Evolutionary conservation across 2,113 vertebrate genomes (phyloP).

Genomic region (Cranoglanis bouderius): DNA sequence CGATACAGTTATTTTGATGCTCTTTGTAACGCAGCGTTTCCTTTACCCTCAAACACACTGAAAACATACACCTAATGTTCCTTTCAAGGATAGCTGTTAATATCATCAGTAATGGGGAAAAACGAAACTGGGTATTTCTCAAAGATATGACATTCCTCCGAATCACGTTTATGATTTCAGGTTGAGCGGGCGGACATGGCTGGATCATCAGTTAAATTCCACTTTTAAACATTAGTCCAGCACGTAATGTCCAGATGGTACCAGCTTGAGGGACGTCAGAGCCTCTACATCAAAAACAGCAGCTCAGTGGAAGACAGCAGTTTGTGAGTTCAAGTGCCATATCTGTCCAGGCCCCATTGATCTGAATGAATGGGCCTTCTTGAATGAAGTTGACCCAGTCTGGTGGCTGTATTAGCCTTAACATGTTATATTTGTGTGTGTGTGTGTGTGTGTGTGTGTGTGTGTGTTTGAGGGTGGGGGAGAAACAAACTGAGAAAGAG

Average conservation of each 20-base stretch:
- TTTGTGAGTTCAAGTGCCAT: constrained; percentile 76
- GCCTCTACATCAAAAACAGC: constrained; percentile 56
- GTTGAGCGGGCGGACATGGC: not conserved
- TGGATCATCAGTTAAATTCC: constrained; percentile 6
- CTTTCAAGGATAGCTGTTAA: not conserved
- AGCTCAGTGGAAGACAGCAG: constrained; percentile 65
- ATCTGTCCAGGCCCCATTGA: constrained; percentile 65
- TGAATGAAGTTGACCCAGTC: constrained; percentile 60
- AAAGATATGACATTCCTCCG: not conserved
- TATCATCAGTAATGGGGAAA: not conserved
- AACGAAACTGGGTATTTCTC: no score
- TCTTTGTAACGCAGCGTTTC: not conserved
- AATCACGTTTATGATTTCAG: not conserved
- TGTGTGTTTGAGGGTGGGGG: not conserved
- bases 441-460: constrained; percentile 38
- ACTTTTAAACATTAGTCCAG: constrained; percentile 6
- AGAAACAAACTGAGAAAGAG: not conserved
- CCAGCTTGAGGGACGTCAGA: constrained; percentile 41
- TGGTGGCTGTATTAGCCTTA: constrained; percentile 56
- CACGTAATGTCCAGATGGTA: constrained; percentile 13
- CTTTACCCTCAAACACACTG: not conserved
- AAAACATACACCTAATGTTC: not conserved
- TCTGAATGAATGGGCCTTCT: constrained; percentile 67
- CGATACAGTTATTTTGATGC: not conserved
- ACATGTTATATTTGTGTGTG: constrained; percentile 28